A percentile compares a stretch with the other conserved stretches of the same genome.
Conservation (phyloP, 2,113 vertebrate species). For the Antechinus flavipes region DNA sequence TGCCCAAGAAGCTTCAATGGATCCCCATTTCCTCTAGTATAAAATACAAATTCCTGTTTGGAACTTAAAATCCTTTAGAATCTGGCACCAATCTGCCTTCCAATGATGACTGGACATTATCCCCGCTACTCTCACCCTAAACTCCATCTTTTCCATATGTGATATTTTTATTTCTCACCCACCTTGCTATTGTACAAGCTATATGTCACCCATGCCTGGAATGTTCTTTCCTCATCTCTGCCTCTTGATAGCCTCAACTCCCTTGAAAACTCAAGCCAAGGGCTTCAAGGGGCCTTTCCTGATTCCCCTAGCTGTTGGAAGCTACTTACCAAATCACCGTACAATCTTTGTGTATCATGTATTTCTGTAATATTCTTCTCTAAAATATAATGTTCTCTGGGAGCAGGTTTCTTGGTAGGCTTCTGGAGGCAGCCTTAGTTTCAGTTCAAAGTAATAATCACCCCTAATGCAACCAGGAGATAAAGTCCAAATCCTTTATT, state of each 20-base stretch:
- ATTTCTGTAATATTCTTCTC: not conserved
- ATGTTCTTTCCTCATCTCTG: not conserved
- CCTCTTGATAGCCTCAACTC: not conserved
- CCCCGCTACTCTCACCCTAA: not conserved
- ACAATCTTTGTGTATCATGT: not conserved
- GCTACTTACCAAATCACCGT: not conserved
- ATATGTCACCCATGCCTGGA: not conserved
- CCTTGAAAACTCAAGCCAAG: not conserved
- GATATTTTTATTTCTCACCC: not conserved
- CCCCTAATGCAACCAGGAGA: too few relatives aligned
- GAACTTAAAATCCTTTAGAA: not conserved
- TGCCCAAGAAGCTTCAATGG: not conserved
- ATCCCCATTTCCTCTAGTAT: not conserved
- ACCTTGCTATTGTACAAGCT: not conserved
- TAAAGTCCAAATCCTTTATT: too few relatives aligned
- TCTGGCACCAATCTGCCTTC: not conserved
- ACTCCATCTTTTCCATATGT: not conserved
- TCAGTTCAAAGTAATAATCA: too few relatives aligned
- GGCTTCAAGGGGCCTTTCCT: fast-evolving
- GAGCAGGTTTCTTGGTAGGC: too few relatives aligned
- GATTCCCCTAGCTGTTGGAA: not conserved
- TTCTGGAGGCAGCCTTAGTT: too few relatives aligned
- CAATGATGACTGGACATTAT: not conserved
- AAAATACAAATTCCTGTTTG: not conserved
- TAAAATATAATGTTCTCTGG: too few relatives aligned